These are phyloP conservation scores for Pammene fasciana DNA, from an alignment of 2,888 invertebrate genomes.

Conservation along the genomic window DNA sequence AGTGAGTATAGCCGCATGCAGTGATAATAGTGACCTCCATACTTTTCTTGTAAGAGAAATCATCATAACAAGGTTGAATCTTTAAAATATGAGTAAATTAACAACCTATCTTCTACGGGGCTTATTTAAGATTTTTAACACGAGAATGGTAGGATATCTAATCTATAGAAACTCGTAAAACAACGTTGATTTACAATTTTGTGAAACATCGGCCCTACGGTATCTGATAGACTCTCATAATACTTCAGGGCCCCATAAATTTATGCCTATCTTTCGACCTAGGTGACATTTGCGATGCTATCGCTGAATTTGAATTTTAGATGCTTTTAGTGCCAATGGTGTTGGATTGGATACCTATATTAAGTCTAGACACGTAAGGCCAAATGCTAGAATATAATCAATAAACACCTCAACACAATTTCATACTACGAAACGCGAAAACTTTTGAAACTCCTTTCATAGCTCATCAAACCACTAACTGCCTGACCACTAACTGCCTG, in stretches of 20 bases:
- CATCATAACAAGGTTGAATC: too few relatives aligned
- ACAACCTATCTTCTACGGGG: too few relatives aligned
- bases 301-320: conserved; percentile 23
- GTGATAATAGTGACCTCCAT: too few relatives aligned
- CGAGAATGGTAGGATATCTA: too few relatives aligned
- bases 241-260: conserved; percentile 15
- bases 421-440: too few relatives aligned
- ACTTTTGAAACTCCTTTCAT: neutral
- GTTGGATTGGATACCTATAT: neutral
- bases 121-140: too few relatives aligned
- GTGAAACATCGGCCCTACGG: neutral
- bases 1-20: too few relatives aligned
- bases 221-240: conserved; percentile 18
- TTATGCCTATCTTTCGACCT: conserved; percentile 13
- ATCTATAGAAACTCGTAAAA: neutral
- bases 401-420: neutral
- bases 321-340: neutral
- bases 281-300: conserved; percentile 15
- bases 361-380: conserved; percentile 4
- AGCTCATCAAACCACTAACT: too few relatives aligned
- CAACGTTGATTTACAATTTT: neutral
- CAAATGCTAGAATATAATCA: neutral
- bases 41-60: too few relatives aligned
- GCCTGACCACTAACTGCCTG: too few relatives aligned
- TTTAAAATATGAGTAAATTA: too few relatives aligned